phyloP scores from a whole-genome alignment of 2,113 vertebrate genomes.

The Aphelocoma coerulescens region DNA sequence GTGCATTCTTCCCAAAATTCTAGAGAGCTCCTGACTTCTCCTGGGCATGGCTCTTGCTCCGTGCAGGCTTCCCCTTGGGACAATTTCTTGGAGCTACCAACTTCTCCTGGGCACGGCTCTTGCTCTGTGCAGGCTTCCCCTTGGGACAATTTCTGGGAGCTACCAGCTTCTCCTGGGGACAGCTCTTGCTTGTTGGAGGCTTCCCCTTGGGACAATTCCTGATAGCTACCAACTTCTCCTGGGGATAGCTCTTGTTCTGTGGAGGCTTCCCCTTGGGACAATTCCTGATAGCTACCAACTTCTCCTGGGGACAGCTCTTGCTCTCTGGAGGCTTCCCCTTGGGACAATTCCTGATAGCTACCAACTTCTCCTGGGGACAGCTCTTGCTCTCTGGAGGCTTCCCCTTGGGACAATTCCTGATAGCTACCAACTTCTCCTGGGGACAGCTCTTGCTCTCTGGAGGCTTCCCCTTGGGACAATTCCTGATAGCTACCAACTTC shows the following conservation, averaged over 20 bases:
- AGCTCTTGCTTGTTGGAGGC: accelerated
- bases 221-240: background rate
- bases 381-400: accelerated
- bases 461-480: no score
- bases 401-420: background rate
- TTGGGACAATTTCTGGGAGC: background rate
- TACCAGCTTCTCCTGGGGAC: background rate
- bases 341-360: background rate
- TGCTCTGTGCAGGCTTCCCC: accelerated
- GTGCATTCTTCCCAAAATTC: background rate
- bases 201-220: background rate
- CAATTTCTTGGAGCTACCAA: background rate
- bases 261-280: background rate
- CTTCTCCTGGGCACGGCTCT: background rate
- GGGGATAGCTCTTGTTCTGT: background rate
- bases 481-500: background rate
- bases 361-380: background rate
- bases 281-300: background rate
- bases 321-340: accelerated
- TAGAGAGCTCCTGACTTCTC: background rate
- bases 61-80: background rate
- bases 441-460: background rate
- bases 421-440: background rate
- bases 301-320: background rate
- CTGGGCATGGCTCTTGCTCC: background rate